phyloP scores from a whole-genome alignment of 1,140 invertebrate genomes.

The Rhysida immarginata region DNA sequence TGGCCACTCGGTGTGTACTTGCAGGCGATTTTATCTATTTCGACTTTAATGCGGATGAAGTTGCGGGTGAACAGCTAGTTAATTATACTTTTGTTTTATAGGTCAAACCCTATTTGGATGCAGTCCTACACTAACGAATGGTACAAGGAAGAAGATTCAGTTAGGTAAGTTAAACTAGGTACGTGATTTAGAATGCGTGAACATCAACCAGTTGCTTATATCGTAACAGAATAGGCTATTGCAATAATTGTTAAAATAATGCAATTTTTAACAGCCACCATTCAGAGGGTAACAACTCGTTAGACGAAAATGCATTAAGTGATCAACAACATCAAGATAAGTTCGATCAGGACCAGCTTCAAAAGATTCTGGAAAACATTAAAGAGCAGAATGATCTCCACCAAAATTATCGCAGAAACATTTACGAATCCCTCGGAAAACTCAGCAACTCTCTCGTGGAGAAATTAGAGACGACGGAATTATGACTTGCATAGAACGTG shows the following conservation, averaged over 20 bases:
- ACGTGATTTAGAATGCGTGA: no score
- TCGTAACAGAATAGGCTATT: no score
- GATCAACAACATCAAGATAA: neutral
- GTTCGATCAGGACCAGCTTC: neutral
- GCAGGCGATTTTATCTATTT: no score
- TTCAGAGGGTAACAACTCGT: constrained; percentile 37
- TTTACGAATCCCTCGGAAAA: constrained; percentile 2
- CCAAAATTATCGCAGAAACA: neutral
- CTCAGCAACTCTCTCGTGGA: neutral
- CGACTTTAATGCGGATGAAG: no score
- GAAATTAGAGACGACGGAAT: constrained; percentile 7
- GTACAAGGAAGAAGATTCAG: constrained; percentile 64
- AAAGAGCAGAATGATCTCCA: constrained; percentile 3
- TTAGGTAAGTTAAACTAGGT: constrained; percentile 17
- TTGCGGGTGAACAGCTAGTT: no score
- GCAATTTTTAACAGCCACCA: no score
- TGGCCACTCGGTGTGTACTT: no score
- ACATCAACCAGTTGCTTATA: no score
- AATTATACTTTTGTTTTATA: constrained; percentile 10
- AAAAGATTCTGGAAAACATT: neutral
- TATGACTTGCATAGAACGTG: no score
- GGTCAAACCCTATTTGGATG: constrained; percentile 85
- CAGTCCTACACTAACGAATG: constrained; percentile 87
- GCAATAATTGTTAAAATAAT: no score
- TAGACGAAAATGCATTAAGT: constrained; percentile 18